Evolutionary conservation across 2,888 invertebrate genomes (phyloP).

Genomic region (Tiliacea aurago): DNA sequence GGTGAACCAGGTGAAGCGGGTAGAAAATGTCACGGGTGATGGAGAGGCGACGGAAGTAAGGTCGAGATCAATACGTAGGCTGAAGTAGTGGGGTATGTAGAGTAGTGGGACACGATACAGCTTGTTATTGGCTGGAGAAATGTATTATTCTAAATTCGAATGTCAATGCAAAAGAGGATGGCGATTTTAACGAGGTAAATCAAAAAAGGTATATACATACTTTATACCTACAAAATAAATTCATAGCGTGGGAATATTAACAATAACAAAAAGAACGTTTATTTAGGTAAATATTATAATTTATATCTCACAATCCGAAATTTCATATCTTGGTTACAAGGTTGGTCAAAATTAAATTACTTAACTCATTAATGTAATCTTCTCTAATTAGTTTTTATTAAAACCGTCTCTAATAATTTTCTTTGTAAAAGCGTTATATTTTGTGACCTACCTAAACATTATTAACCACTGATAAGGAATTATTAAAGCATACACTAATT

Average conservation of each 20-base stretch:
- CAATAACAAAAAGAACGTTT: no score
- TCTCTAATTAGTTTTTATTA: conserved; percentile 5
- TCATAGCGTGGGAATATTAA: no score
- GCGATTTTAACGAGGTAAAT: not conserved
- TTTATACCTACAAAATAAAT: no score
- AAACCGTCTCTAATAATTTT: not conserved
- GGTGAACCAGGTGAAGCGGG: conserved; percentile 44
- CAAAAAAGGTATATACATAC: no score
- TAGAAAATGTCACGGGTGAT: conserved; percentile 56
- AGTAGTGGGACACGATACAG: conserved; percentile 28
- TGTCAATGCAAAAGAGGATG: not conserved
- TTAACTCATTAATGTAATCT: conserved; percentile 8
- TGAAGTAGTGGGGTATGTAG: conserved; percentile 20
- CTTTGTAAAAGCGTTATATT: not conserved
- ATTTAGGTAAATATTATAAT: no score
- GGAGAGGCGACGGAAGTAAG: conserved; percentile 44
- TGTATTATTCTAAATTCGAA: conserved; percentile 19
- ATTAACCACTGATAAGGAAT: not conserved
- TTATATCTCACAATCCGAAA: no score
- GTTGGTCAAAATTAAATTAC: not conserved
- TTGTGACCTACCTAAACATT: not conserved
- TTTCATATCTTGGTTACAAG: no score
- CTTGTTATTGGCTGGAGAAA: conserved; percentile 18
- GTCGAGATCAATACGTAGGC: conserved; percentile 22
- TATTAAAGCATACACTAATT: not conserved